Base-by-base conservation (phyloP, 2,888 invertebrate genomes). In the Baccha elongata region DNA sequence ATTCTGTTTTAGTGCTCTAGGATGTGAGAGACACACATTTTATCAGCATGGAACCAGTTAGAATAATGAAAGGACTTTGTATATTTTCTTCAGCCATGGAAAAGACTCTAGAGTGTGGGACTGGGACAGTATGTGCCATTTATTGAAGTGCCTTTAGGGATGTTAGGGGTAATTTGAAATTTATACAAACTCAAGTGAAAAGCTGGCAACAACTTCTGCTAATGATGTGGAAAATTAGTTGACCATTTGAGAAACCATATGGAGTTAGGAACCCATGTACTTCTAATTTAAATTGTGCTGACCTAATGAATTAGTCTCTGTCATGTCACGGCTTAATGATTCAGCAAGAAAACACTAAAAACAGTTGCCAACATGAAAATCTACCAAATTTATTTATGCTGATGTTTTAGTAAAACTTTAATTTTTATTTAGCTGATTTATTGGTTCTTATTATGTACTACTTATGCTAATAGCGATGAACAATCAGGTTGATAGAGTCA, bases 181-280 rank as follows among this genome's bases (percentile, higher is more conserved):
- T 46, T 17, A n/a, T 72, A 26, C 15, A 17, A 29, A 58, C 7
- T 10, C 23, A 19, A 13, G 17, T 17, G 32, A 35, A 52, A 44
- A 53, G 64, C 17, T 35, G 15, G 26, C 35, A 69, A 32, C 42
- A 62, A 48, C n/a, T 26, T 19, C 42, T 55, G 69, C 48, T 68
- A 79, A 68, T 79, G 53, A 68, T 50, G 80, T 69, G 64, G 68
- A 67, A 64, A 52, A 74, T 80, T 64, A 62, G 74, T 13, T 46
- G 26, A 46, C n/a, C 50, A 60, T 37, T 37, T 23, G 29, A 29
- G 15, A 15, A 8, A 4, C 4, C 29, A 8, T 7, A 32, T 32
- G 4, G 5, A 32, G 29, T 8, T 5, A 32, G 29, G 29, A 32
- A 32, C 3, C n/a, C 1, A 32, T 6, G 29, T 8, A 7, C 23